Percentiles rank a stretch among this genome's conserved stretches.
These are phyloP conservation scores for Netelia virgata DNA, from an alignment of 2,888 invertebrate genomes.

Conservation along the genomic window DNA sequence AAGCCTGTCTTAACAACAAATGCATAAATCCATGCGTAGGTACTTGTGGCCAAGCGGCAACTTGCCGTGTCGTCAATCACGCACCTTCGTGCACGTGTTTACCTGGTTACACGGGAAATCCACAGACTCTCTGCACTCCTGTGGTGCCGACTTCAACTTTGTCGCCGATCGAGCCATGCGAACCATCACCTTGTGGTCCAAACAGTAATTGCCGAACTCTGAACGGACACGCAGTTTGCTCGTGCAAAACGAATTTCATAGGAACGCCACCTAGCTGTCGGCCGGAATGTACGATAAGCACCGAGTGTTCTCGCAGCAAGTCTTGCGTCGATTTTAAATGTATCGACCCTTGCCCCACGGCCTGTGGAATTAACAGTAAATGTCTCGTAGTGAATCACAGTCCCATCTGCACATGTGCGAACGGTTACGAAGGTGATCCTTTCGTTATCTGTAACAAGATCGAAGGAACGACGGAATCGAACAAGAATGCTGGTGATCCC, in stretches of 20 bases:
- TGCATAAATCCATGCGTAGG: slow-evolving; percentile 94
- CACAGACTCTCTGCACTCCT: slow-evolving; percentile 86
- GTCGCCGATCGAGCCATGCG: slow-evolving; percentile 87
- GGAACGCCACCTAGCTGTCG: slow-evolving; percentile 93
- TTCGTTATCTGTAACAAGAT: slow-evolving; percentile 89
- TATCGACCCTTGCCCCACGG: slow-evolving; percentile 92
- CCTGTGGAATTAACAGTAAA: slow-evolving; percentile 92
- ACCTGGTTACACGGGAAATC: slow-evolving; percentile 92
- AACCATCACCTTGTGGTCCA: slow-evolving; percentile 94
- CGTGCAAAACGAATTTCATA: slow-evolving; percentile 91
- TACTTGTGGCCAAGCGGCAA: slow-evolving; percentile 92
- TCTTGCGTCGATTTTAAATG: slow-evolving; percentile 94
- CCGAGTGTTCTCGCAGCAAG: slow-evolving; percentile 92
- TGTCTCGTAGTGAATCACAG: slow-evolving; percentile 95
- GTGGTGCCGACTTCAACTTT: slow-evolving; percentile 72
- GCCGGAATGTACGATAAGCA: slow-evolving; percentile 94
- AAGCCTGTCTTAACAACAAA: slow-evolving; percentile 94
- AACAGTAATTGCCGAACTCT: slow-evolving; percentile 92
- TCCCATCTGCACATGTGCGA: slow-evolving; percentile 93
- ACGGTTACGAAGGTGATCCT: slow-evolving; percentile 93
- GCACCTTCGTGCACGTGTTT: slow-evolving; percentile 93
- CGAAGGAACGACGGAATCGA: slow-evolving; percentile 78
- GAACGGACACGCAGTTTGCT: slow-evolving; percentile 93
- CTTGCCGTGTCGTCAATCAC: slow-evolving; percentile 93
- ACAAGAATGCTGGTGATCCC: slow-evolving; percentile 87